These are phyloP conservation scores for Melanotaenia trifasciata DNA, from an alignment of 2,797 vertebrate genomes.

Conservation along the genomic window DNA sequence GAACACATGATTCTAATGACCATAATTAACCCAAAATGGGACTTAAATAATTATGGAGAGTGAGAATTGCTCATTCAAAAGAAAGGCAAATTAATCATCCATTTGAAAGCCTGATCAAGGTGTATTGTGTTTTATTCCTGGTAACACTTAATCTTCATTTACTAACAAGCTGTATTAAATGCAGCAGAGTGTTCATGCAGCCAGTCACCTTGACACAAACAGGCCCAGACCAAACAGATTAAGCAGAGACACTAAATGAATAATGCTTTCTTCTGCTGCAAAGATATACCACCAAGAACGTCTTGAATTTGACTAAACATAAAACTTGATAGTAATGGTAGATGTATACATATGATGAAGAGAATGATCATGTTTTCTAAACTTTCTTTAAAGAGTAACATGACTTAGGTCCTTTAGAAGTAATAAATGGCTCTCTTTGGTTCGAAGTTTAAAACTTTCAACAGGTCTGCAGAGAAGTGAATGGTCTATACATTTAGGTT, in stretches of 20 bases:
- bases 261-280: not conserved
- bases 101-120: conserved; percentile 82
- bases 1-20: conserved; percentile 97
- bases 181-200: conserved; percentile 58
- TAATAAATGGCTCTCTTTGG: not conserved
- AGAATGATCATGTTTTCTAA: not conserved
- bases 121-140: conserved; percentile 81
- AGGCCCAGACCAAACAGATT: conserved; percentile 42
- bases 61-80: conserved; percentile 81
- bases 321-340: not conserved
- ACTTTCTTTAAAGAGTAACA: not conserved
- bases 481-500: not conserved
- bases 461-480: not conserved
- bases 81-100: conserved; percentile 76
- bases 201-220: conserved; percentile 75
- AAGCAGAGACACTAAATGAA: conserved; percentile 9
- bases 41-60: conserved; percentile 94
- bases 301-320: conserved; percentile 6
- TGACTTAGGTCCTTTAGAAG: not conserved
- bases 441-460: not conserved
- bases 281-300: conserved; percentile 21
- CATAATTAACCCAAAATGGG: conserved; percentile 98
- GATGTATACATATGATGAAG: too few relatives aligned
- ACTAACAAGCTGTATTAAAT: conserved; percentile 62
- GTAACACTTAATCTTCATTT: conserved; percentile 69